Evolutionary conservation across 1,140 invertebrate species (phyloP).

Genomic region (Sitobion miscanthi): DNA sequence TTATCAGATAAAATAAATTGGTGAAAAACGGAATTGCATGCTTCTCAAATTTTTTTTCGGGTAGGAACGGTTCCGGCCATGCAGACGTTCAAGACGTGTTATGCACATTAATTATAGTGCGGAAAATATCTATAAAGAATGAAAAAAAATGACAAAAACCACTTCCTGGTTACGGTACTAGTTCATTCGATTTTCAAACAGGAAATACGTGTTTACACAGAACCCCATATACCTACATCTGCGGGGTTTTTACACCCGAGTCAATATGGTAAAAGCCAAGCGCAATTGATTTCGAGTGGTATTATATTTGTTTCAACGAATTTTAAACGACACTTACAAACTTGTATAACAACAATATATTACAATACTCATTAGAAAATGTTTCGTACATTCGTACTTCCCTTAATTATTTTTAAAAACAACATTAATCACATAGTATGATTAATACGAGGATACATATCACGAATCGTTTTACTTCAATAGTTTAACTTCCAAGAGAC

Average conservation of each 20-base stretch:
- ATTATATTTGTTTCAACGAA: neutral
- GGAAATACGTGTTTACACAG: slow-evolving; percentile 7
- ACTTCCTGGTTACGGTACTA: neutral
- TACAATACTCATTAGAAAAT: neutral
- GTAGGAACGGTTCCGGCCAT: neutral
- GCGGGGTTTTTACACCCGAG: neutral
- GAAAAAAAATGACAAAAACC: neutral
- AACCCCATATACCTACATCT: neutral
- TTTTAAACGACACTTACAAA: neutral
- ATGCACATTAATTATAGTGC: neutral
- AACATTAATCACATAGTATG: neutral
- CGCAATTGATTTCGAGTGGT: neutral
- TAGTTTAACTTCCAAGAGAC: neutral
- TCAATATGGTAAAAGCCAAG: neutral
- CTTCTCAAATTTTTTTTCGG: neutral
- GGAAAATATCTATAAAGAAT: neutral
- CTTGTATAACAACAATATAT: neutral
- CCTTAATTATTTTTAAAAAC: neutral
- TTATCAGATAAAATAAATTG: neutral
- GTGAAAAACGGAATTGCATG: neutral
- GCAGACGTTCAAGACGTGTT: neutral
- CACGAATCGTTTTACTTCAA: neutral
- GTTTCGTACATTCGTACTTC: neutral
- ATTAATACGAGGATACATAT: neutral
- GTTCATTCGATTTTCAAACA: slow-evolving; percentile 34